phyloP scores from a whole-genome alignment of 2,797 vertebrate genomes.

The Chromis chromis region DNA sequence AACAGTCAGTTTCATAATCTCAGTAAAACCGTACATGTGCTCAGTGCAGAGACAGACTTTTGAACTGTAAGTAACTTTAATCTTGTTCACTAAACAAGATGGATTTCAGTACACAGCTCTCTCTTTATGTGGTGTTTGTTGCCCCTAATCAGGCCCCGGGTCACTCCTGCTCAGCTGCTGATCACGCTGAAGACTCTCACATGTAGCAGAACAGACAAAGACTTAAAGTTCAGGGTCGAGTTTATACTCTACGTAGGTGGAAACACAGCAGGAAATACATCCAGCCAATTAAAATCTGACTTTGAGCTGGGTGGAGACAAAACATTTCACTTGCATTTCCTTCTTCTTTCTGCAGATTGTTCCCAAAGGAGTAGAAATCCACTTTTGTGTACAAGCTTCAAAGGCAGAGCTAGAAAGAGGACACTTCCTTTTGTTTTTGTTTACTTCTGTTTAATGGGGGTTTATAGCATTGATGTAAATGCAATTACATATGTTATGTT shows the following conservation, averaged over 20 bases:
- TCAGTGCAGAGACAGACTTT: not conserved
- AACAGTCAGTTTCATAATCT: not conserved
- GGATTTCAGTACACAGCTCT: not conserved
- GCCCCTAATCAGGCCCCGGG: not conserved
- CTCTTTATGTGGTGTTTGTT: not conserved
- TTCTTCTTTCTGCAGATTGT: not conserved
- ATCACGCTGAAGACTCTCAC: not conserved
- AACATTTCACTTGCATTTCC: slow-evolving; percentile 8
- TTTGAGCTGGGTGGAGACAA: not conserved
- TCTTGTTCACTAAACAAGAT: not conserved
- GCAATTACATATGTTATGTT: too few species aligned
- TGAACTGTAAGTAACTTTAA: not conserved
- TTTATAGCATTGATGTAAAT: too few species aligned
- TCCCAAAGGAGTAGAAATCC: not conserved
- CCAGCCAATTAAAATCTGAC: slow-evolving; percentile 9
- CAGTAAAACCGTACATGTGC: too few species aligned
- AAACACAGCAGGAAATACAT: not conserved
- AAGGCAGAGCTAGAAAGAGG: not conserved
- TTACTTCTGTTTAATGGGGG: too few species aligned
- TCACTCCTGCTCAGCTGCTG: not conserved
- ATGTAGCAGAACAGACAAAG: not conserved
- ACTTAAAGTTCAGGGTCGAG: not conserved
- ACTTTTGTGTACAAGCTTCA: not conserved
- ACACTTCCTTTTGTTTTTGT: not conserved
- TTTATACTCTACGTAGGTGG: too few species aligned